Percentiles rank a stretch among this genome's conserved stretches.
phyloP scores from a whole-genome alignment of 2,888 invertebrate species.

The Polyommatus icarus region DNA sequence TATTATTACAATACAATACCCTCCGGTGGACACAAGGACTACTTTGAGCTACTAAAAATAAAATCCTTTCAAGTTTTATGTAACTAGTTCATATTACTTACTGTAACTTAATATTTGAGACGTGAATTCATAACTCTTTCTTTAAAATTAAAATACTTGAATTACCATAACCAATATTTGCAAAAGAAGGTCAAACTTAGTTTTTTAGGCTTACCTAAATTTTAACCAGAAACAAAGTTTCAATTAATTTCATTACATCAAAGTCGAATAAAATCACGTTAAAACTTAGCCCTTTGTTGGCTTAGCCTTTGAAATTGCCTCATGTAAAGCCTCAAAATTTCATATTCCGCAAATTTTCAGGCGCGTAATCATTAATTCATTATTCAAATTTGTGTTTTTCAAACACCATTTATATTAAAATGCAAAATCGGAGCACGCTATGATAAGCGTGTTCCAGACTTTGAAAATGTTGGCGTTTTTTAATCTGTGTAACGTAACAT shows the following conservation, averaged over 20 bases:
- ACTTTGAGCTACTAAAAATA: no score
- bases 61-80: no score
- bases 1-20: no score
- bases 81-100: no score
- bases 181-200: neutral
- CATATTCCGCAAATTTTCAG: constrained; percentile 4
- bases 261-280: constrained; percentile 4
- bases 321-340: constrained; percentile 4
- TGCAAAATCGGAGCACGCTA: constrained; percentile 9
- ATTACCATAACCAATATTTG: no score
- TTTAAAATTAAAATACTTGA: no score
- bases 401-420: constrained; percentile 15
- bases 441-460: constrained; percentile 8
- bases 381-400: constrained; percentile 17
- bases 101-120: no score
- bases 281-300: constrained; percentile 11
- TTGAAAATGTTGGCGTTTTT: neutral
- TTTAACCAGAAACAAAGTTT: neutral
- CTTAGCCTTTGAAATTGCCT: constrained; percentile 5
- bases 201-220: neutral
- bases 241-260: neutral
- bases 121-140: no score
- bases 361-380: constrained; percentile 15
- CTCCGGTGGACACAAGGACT: no score
- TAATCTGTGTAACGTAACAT: constrained; percentile 9